A percentile compares a stretch with the other conserved stretches of the same genome.
Conservation (phyloP, 92 coral and sea anemone species). For the Epizoanthus fatuus region DNA sequence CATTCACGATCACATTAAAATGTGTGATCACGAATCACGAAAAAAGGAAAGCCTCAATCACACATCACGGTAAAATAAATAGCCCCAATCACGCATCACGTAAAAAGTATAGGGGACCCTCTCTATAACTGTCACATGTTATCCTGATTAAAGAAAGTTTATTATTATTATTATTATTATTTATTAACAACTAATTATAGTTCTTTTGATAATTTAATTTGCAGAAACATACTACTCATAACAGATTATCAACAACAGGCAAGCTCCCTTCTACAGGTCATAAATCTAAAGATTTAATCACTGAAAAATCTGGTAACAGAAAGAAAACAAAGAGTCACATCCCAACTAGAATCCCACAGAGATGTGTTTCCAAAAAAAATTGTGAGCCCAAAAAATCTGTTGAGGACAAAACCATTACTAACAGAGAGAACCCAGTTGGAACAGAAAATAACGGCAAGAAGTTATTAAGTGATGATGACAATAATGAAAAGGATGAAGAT, state of each 20-base stretch:
- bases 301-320: background rate
- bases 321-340: background rate
- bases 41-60: too few relatives aligned
- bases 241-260: background rate
- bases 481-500: background rate
- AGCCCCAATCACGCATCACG: too few relatives aligned
- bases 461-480: background rate
- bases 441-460: conserved; percentile 1
- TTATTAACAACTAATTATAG: too few relatives aligned
- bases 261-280: background rate
- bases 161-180: too few relatives aligned
- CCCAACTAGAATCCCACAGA: conserved; percentile 20
- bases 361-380: conserved; percentile 1
- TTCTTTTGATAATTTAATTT: background rate
- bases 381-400: background rate
- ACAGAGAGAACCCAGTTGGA: background rate
- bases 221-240: background rate
- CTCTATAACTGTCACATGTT: too few relatives aligned
- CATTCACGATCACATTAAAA: too few relatives aligned
- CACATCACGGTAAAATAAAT: too few relatives aligned
- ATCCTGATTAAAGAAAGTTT: too few relatives aligned
- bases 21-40: too few relatives aligned
- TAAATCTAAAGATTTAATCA: background rate
- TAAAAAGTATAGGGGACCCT: too few relatives aligned
- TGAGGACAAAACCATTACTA: background rate